Percentiles rank a stretch among this genome's conserved stretches.
phyloP scores from a whole-genome alignment of 1,140 invertebrate genomes.

The Stegodyphus mimosarum region DNA sequence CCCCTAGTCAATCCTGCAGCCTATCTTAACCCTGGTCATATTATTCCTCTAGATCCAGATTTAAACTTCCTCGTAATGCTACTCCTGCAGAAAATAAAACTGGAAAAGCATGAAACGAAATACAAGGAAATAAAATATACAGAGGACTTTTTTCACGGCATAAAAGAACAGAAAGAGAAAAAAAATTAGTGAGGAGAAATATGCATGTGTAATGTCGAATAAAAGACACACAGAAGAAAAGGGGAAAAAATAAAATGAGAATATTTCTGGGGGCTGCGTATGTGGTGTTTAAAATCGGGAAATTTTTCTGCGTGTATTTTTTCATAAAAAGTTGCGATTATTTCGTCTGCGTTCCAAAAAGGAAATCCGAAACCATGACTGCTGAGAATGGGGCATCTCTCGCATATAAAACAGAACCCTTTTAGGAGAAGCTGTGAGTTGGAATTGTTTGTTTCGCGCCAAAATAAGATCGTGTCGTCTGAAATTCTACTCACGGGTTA shows the following conservation, averaged over 20 bases:
- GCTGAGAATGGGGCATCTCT: neutral
- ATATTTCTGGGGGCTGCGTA: neutral
- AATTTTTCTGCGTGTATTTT: neutral
- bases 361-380: constrained; percentile 22
- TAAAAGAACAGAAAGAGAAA: too few species aligned
- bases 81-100: too few species aligned
- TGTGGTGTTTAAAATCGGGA: neutral
- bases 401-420: neutral
- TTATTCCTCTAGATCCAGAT: too few species aligned
- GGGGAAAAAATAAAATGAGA: too few species aligned
- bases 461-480: constrained; percentile 33
- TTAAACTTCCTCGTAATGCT: too few species aligned
- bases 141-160: too few species aligned
- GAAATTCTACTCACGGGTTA: constrained; percentile 23
- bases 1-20: too few species aligned
- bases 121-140: neutral
- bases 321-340: constrained; percentile 11
- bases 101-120: constrained; percentile 1
- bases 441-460: constrained; percentile 15
- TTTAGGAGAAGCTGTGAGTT: neutral
- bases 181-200: neutral
- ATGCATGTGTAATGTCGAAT: constrained; percentile 3
- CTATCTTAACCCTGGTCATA: too few species aligned
- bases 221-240: too few species aligned
- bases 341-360: neutral